A percentile compares a stretch with the other conserved stretches of the same genome.
Evolutionary conservation across 2,797 vertebrate species (phyloP).

Genomic region (Meda fulgida): DNA sequence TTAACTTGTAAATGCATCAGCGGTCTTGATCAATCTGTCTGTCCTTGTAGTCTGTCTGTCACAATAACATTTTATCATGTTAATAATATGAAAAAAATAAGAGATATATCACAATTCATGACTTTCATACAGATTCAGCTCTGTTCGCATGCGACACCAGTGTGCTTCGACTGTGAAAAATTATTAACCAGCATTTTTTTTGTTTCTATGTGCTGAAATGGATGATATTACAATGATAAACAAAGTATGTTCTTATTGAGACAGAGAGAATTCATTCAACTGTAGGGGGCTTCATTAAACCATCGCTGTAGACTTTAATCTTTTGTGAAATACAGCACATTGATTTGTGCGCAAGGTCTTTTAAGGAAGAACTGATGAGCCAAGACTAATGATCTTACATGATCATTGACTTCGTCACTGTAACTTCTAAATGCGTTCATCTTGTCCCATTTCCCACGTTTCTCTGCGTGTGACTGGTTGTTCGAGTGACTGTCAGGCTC

Average conservation of each 20-base stretch:
- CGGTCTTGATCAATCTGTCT: background rate
- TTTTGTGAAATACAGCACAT: slow-evolving; percentile 38
- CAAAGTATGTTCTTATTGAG: background rate
- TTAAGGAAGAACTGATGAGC: slow-evolving; percentile 38
- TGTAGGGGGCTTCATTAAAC: slow-evolving; percentile 22
- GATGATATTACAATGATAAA: background rate
- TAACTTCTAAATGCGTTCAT: slow-evolving; percentile 25
- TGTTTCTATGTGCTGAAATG: too few species aligned
- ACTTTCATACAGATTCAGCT: background rate
- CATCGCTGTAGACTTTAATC: slow-evolving; percentile 29
- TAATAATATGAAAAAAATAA: background rate
- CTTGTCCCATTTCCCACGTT: slow-evolving; percentile 18
- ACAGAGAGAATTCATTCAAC: slow-evolving; percentile 3
- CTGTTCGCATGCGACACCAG: too few species aligned
- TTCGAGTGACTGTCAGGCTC: slow-evolving; percentile 30
- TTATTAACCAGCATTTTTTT: too few species aligned
- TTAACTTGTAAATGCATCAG: background rate
- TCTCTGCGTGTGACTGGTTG: slow-evolving; percentile 10
- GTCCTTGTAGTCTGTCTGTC: background rate
- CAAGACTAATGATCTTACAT: slow-evolving; percentile 39
- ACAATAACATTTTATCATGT: background rate
- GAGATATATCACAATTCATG: background rate
- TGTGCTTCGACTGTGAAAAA: too few species aligned
- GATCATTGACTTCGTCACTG: slow-evolving; percentile 36
- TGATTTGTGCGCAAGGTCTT: slow-evolving; percentile 14